phyloP scores from a whole-genome alignment of 2,113 vertebrate genomes.

The Eulacestoma nigropectus region DNA sequence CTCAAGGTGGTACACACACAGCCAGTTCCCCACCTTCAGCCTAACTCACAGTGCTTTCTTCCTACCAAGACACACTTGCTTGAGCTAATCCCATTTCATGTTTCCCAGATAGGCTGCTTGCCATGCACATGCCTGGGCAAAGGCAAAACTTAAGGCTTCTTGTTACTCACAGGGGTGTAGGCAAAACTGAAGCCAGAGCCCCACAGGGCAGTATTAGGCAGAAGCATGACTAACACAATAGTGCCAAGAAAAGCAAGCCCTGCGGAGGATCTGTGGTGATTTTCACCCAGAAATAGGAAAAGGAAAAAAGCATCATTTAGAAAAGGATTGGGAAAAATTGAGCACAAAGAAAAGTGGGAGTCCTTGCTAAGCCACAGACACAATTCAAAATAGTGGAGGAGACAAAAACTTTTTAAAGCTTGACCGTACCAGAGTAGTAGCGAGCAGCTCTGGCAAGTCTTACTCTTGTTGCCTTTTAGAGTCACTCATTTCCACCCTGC shows the following conservation, averaged over 20 bases:
- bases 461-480: background rate
- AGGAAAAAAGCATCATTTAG: background rate
- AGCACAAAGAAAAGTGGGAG: background rate
- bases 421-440: background rate
- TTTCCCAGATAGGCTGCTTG: constrained; percentile 7
- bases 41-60: background rate
- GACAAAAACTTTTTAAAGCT: background rate
- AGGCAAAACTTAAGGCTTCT: constrained; percentile 20
- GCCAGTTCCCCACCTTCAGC: background rate
- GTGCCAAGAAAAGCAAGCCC: constrained; percentile 5
- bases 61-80: background rate
- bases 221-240: background rate
- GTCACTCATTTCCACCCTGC: background rate
- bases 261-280: background rate
- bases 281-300: background rate
- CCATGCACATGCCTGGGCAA: background rate
- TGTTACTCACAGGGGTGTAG: background rate
- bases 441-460: background rate
- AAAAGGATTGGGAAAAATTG: background rate
- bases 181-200: constrained; percentile 1
- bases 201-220: constrained; percentile 21
- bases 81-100: constrained; percentile 21
- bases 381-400: background rate
- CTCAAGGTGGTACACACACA: background rate
- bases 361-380: background rate